Conservation (phyloP, 1,140 invertebrate genomes). For the Leptopilina boulardi region DNA sequence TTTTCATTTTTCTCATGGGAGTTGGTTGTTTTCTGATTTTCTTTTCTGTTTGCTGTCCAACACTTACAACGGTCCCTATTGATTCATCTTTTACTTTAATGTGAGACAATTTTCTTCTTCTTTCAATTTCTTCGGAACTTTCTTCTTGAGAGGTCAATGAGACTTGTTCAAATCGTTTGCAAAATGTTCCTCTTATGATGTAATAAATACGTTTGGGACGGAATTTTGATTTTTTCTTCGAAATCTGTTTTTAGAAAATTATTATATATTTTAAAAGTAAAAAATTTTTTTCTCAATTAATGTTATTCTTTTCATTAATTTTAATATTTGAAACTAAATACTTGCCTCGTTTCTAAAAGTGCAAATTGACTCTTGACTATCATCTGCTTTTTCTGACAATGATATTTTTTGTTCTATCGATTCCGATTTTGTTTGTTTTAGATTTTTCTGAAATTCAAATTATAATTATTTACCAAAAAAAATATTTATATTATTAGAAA, state of each 20-base stretch:
- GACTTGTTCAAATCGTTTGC: background rate
- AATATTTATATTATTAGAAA: background rate
- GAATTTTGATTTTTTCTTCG: background rate
- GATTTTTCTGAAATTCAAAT: background rate
- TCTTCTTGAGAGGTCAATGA: background rate
- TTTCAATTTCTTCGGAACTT: no score
- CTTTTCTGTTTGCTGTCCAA: conserved; percentile 14
- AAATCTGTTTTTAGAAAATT: background rate
- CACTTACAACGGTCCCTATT: conserved; percentile 1
- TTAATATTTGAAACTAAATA: background rate
- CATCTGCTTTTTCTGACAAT: background rate
- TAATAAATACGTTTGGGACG: background rate
- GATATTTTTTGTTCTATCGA: background rate
- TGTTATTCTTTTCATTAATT: no score
- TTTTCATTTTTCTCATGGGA: background rate
- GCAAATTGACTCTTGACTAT: background rate
- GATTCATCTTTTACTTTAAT: conserved; percentile 21
- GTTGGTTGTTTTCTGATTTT: background rate
- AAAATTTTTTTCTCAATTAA: background rate
- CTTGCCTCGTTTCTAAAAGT: background rate
- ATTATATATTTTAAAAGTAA: background rate
- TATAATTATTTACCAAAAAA: no score
- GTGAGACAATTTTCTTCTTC: background rate
- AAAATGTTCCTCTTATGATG: conserved; percentile 1
- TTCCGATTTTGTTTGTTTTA: background rate